Evolutionary conservation across 1,140 invertebrate species (phyloP), one percentile per base, ranked within the genome.

Genomic region (Pseudomyrmex dendroicus): DNA sequence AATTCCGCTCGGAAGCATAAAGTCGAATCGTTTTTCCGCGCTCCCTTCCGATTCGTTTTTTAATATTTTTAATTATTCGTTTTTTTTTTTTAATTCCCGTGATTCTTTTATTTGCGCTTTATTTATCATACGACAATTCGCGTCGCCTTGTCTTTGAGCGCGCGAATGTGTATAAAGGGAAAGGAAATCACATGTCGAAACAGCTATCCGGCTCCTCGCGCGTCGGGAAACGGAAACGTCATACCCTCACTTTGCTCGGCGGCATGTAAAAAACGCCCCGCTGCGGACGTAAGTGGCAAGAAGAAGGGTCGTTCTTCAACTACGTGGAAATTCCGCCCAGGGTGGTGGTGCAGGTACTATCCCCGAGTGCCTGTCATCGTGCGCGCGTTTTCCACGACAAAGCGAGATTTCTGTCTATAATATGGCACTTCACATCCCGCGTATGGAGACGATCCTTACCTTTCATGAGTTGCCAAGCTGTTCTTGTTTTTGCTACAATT

Each of bases 221-320:
- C 25, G 25, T n/a, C 20, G 25, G 8, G 8, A 44, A 59, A 70
- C 25, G 66, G n/a, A 70, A 78, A 70, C n/a, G n/a, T 72, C 44
- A 61, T 80, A 20, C 66, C 2, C 46, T 80, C 72, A 59, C 46
- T 72, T 80, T 70, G 76, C 66, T 20, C 22, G 44, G 15, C 12
- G 64, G 54, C 52, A 48, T 78, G 64, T 78, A 70, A 78, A 78
- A 78, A 78, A 78, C 13, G 74, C 46, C 22, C 59, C n/a, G n/a
- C 35, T 67, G 63, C 50, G 35, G 50, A 78, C 54, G 13, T 59
- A 78, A 78, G 44, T 57, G 35, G 44, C 17, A 57, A 57, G 52
- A 70, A 78, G 22, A 50, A 59, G 54, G 20, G 15, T 35, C 66
- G 35, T 70, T 25, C 54, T 78, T 61, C 54, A 48, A 35, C 66